Conservation (phyloP, 2,888 invertebrate genomes). For the Hyposoter didymator region DNA sequence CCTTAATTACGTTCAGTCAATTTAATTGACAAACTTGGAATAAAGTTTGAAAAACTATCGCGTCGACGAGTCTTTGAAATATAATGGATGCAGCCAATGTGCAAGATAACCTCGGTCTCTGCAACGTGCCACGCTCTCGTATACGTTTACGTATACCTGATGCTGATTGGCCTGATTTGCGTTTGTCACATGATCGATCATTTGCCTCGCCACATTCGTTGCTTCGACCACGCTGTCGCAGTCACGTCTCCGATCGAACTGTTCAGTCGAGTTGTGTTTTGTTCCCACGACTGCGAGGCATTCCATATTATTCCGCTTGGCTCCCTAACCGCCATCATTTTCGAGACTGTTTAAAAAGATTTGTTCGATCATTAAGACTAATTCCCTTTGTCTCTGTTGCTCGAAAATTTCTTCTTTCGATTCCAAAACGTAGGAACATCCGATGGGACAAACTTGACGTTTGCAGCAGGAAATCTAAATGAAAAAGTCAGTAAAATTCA, state of each 20-base stretch:
- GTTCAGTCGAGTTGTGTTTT: conserved; percentile 51
- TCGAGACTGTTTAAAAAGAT: background rate
- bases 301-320: background rate
- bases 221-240: conserved; percentile 59
- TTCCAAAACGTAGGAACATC: no score
- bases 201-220: conserved; percentile 51
- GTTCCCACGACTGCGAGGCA: conserved; percentile 23
- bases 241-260: conserved; percentile 59
- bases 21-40: no score
- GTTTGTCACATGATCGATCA: conserved; percentile 72
- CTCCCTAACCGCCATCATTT: background rate
- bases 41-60: background rate
- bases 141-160: conserved; percentile 64
- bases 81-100: background rate
- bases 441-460: no score
- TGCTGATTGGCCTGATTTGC: conserved; percentile 73
- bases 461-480: background rate
- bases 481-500: background rate
- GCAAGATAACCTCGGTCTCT: background rate
- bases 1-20: no score
- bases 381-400: no score
- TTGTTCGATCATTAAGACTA: background rate
- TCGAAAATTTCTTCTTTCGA: no score
- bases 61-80: background rate
- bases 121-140: conserved; percentile 2